These are phyloP conservation scores for Taenaris catops DNA, from an alignment of 2,888 invertebrate genomes.

Conservation along the genomic window DNA sequence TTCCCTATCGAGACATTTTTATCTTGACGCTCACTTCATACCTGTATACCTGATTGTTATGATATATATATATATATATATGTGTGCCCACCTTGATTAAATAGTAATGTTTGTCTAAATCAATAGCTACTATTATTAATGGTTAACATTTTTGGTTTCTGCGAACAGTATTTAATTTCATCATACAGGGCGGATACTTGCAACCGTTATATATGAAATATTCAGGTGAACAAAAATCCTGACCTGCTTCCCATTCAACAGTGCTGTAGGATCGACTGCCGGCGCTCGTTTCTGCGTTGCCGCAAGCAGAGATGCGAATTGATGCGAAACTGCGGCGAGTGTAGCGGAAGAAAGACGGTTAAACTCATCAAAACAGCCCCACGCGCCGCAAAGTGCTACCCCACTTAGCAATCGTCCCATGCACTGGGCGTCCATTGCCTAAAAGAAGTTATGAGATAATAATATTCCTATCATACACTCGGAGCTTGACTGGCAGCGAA, in stretches of 20 bases:
- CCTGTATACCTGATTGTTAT: too few relatives aligned
- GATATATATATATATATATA: too few relatives aligned
- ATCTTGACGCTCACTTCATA: too few relatives aligned
- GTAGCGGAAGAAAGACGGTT: conserved; percentile 97
- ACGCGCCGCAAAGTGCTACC: conserved; percentile 95
- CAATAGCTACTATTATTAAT: too few relatives aligned
- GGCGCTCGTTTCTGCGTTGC: conserved; percentile 61
- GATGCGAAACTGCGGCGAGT: conserved; percentile 95
- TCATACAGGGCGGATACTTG: neutral
- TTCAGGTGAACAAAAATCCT: neutral
- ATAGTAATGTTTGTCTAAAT: too few relatives aligned
- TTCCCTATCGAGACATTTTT: too few relatives aligned
- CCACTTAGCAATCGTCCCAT: conserved; percentile 97
- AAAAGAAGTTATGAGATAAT: conserved; percentile 11
- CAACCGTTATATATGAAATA: too few relatives aligned
- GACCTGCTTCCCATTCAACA: conserved; percentile 63
- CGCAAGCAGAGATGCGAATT: conserved; percentile 95
- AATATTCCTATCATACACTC: neutral
- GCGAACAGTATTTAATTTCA: too few relatives aligned
- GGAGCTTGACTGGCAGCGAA: too few relatives aligned
- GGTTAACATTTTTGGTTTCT: too few relatives aligned
- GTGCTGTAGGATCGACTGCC: conserved; percentile 34
- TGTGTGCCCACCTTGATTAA: too few relatives aligned
- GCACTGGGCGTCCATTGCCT: conserved; percentile 96
- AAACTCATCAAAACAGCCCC: conserved; percentile 99